These are phyloP conservation scores for Xyrichtys novacula DNA, from an alignment of 2,797 vertebrate species.

Conservation along the genomic window DNA sequence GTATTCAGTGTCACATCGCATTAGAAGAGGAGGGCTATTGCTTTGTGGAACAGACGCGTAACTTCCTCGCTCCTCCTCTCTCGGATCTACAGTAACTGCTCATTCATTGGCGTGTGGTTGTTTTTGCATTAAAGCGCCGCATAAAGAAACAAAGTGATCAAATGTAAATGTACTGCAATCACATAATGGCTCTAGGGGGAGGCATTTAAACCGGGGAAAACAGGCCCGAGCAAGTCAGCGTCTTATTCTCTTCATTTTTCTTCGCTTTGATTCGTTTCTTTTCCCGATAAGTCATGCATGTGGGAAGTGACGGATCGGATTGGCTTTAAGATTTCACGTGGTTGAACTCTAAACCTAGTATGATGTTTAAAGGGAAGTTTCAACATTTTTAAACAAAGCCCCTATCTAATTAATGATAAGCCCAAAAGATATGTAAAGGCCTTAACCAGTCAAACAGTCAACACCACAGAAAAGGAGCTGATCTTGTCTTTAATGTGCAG, in stretches of 20 bases:
- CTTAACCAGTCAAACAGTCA: no score
- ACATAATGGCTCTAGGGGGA: constrained; percentile 57
- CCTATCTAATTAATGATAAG: no score
- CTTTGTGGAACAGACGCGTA: constrained; percentile 69
- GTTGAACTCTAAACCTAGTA: constrained; percentile 14
- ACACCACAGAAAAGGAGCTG: no score
- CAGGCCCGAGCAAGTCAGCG: not conserved
- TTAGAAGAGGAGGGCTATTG: constrained; percentile 80
- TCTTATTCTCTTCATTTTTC: constrained; percentile 19
- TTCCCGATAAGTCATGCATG: not conserved
- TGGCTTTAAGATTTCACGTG: constrained; percentile 14
- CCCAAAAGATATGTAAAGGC: no score
- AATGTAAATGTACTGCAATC: constrained; percentile 68
- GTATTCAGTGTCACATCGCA: constrained; percentile 86
- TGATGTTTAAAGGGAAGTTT: constrained; percentile 19
- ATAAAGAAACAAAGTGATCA: constrained; percentile 48
- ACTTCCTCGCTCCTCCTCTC: constrained; percentile 63
- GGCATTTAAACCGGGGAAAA: constrained; percentile 38
- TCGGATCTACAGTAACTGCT: constrained; percentile 38
- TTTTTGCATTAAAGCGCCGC: constrained; percentile 33
- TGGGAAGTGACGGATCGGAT: constrained; percentile 27
- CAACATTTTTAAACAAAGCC: not conserved
- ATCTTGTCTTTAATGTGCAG: no score
- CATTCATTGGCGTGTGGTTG: constrained; percentile 47
- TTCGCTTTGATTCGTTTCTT: constrained; percentile 18